Conservation (phyloP, 2,113 vertebrate genomes). For the Pampusana beccarii region DNA sequence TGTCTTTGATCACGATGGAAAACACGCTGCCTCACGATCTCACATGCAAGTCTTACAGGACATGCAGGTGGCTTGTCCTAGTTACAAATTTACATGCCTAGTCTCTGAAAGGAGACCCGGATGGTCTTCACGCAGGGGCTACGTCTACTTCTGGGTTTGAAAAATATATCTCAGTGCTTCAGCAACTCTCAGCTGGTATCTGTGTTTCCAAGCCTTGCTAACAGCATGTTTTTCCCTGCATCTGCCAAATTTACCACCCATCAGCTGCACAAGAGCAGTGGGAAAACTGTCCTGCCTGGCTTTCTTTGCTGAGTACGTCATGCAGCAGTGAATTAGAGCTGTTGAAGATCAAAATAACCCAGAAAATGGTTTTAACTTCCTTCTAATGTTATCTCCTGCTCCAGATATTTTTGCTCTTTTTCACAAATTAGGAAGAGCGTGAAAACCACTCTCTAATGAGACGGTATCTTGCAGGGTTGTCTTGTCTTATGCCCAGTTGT, state of each 20-base stretch:
- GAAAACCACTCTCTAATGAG: neutral
- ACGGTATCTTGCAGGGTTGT: neutral
- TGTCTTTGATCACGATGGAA: neutral
- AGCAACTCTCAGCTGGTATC: neutral
- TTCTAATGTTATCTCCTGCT: neutral
- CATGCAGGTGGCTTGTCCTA: neutral
- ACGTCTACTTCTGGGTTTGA: neutral
- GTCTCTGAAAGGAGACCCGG: neutral
- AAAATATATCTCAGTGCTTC: neutral
- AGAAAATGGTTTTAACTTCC: neutral
- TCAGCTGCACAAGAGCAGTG: accelerated
- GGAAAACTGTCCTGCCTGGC: neutral
- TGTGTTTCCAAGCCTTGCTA: neutral
- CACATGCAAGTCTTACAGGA: neutral
- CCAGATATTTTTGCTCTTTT: neutral
- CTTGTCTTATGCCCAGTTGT: neutral
- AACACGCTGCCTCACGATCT: accelerated
- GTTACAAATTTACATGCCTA: neutral
- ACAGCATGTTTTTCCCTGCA: neutral
- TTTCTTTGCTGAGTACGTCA: neutral
- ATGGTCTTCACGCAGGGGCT: neutral
- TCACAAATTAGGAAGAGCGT: neutral
- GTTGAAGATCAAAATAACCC: neutral
- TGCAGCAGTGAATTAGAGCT: neutral
- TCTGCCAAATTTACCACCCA: neutral